These are phyloP conservation scores for Sclerurus mexicanus DNA, from an alignment of 2,113 vertebrate species.

Conservation along the genomic window DNA sequence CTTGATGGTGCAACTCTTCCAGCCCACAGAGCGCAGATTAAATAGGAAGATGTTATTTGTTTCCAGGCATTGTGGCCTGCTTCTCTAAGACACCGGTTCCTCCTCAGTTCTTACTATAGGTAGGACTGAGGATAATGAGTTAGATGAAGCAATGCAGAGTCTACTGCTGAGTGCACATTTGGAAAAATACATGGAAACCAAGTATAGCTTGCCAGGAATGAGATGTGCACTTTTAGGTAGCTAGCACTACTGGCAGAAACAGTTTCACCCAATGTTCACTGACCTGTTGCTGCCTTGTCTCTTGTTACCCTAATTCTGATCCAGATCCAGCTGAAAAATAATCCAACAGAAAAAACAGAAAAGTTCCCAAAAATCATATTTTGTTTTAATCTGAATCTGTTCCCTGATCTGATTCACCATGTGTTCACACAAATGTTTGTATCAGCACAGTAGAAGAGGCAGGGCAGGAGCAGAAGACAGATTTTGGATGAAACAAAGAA, in stretches of 20 bases:
- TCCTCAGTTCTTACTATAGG: background rate
- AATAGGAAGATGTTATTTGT: background rate
- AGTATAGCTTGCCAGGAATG: background rate
- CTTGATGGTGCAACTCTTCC: background rate
- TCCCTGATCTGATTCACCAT: background rate
- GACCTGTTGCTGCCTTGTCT: background rate
- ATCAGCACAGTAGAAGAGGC: background rate
- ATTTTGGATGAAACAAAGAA: background rate
- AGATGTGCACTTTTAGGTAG: background rate
- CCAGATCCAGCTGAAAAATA: background rate
- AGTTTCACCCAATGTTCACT: background rate
- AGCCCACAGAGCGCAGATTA: fast-evolving
- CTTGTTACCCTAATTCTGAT: background rate
- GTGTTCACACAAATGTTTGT: background rate
- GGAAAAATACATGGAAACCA: background rate
- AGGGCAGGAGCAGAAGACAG: background rate
- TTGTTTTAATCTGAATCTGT: background rate
- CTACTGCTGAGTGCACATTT: background rate
- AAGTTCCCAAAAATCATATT: fast-evolving
- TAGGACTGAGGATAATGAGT: background rate
- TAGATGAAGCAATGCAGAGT: background rate
- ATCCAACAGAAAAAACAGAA: background rate
- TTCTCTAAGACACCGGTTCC: background rate
- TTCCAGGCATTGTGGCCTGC: background rate
- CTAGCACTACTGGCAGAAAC: background rate